These are phyloP conservation scores for Lutjanus argentimaculatus DNA, from an alignment of 2,797 vertebrate genomes.

Conservation along the genomic window DNA sequence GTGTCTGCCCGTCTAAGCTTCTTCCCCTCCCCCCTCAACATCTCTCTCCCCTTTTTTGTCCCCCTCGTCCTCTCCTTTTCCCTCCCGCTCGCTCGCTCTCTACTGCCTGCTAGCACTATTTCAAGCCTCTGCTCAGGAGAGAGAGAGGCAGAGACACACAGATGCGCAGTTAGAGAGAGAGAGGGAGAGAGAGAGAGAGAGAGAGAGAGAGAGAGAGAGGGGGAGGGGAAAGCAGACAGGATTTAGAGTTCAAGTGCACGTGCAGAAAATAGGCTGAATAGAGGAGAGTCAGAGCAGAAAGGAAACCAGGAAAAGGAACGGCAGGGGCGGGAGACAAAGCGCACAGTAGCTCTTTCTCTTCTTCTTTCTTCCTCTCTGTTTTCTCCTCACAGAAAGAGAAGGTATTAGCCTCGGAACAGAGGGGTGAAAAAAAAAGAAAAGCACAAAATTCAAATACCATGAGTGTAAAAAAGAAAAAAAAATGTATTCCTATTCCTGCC, in stretches of 20 bases:
- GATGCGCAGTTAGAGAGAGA: slow-evolving; percentile 73
- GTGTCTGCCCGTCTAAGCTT: slow-evolving; percentile 80
- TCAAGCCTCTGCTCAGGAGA: slow-evolving; percentile 74
- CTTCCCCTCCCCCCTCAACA: slow-evolving; percentile 83
- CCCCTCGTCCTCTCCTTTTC: slow-evolving; percentile 81
- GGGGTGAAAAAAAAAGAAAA: slow-evolving; percentile 63
- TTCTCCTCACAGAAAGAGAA: slow-evolving; percentile 50
- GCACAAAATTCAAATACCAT: slow-evolving; percentile 67
- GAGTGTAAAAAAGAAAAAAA: slow-evolving; percentile 55
- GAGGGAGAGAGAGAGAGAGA: slow-evolving; percentile 42
- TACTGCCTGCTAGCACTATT: slow-evolving; percentile 85
- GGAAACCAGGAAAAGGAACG: slow-evolving; percentile 81
- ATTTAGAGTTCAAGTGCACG: slow-evolving; percentile 89
- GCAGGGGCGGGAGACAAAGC: slow-evolving; percentile 73
- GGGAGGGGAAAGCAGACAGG: slow-evolving; percentile 83
- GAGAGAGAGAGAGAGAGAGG: slow-evolving; percentile 43
- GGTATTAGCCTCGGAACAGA: slow-evolving; percentile 70
- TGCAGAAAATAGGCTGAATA: slow-evolving; percentile 86
- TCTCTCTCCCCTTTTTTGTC: slow-evolving; percentile 86
- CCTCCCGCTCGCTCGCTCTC: slow-evolving; percentile 74
- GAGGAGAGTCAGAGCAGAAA: slow-evolving; percentile 78
- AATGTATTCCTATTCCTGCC: slow-evolving; percentile 79
- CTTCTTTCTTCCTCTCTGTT: slow-evolving; percentile 58
- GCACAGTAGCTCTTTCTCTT: slow-evolving; percentile 63
- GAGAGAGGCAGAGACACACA: slow-evolving; percentile 71